Conservation (phyloP, 2,888 invertebrate genomes). For the Pseudococcus longispinus region DNA sequence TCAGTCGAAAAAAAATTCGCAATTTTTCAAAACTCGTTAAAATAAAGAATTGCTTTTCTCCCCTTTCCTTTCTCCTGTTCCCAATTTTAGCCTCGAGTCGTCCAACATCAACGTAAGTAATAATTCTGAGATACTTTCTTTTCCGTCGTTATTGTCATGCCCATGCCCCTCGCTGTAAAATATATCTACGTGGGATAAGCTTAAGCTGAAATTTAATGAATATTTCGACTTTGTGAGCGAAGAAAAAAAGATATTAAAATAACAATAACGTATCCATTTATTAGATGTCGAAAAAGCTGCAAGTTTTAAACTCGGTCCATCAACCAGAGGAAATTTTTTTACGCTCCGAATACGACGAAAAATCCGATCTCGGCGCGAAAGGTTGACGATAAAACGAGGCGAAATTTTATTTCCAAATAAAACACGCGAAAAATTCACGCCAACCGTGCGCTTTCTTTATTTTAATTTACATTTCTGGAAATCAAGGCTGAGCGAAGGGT, state of each 20-base stretch:
- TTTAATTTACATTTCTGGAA: slow-evolving; percentile 11
- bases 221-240: background rate
- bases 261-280: background rate
- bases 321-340: background rate
- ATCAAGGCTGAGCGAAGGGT: background rate
- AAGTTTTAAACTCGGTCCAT: background rate
- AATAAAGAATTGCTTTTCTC: background rate
- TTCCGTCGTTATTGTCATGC: too few relatives aligned
- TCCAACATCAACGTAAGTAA: background rate
- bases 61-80: background rate
- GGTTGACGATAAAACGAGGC: background rate
- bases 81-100: background rate
- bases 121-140: too few relatives aligned
- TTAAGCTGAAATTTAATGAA: slow-evolving; percentile 4
- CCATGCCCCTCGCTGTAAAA: background rate
- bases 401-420: background rate
- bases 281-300: background rate
- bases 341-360: background rate
- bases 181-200: background rate
- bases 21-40: background rate
- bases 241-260: background rate
- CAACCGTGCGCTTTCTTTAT: background rate
- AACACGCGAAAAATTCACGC: background rate
- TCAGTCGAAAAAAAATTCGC: background rate
- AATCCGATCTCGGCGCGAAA: background rate